phyloP scores from a whole-genome alignment of 2,888 invertebrate genomes.

The Clusia tigrina region DNA sequence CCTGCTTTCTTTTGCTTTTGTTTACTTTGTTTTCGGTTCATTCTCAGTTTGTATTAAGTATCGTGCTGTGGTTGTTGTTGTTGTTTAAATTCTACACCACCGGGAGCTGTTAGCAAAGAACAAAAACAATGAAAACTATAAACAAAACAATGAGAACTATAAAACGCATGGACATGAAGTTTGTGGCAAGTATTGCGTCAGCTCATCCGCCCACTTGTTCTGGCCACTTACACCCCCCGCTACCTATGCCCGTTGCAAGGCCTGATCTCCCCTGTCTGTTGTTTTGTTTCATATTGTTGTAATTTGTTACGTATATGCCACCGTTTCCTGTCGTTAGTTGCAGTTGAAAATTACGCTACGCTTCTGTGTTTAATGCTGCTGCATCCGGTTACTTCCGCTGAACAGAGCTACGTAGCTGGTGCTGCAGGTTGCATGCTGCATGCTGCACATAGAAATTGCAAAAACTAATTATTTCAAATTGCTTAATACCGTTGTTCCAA shows the following conservation, averaged over 20 bases:
- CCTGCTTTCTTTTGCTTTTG: slow-evolving; percentile 1
- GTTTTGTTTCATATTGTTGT: not conserved
- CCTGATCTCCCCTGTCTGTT: not conserved
- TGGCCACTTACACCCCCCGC: not conserved
- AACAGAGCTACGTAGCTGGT: no score
- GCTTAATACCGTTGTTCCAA: not conserved
- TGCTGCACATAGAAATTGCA: not conserved
- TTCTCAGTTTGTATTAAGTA: not conserved
- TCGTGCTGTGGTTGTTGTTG: not conserved
- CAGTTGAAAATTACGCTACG: not conserved
- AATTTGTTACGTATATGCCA: slow-evolving; percentile 6
- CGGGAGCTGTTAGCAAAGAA: not conserved
- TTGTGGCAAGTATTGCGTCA: no score
- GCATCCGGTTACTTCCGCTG: not conserved
- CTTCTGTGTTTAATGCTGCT: not conserved
- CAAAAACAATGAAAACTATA: slow-evolving; percentile 5
- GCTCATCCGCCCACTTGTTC: not conserved
- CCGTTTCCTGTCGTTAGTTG: not conserved
- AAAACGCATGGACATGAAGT: not conserved
- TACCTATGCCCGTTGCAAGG: not conserved
- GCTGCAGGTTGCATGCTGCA: no score
- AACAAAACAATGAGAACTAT: slow-evolving; percentile 12
- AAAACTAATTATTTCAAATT: slow-evolving; percentile 10
- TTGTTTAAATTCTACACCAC: not conserved
- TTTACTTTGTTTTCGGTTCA: not conserved